phyloP scores from a whole-genome alignment of 1,140 invertebrate genomes.

The Uloborus diversus region DNA sequence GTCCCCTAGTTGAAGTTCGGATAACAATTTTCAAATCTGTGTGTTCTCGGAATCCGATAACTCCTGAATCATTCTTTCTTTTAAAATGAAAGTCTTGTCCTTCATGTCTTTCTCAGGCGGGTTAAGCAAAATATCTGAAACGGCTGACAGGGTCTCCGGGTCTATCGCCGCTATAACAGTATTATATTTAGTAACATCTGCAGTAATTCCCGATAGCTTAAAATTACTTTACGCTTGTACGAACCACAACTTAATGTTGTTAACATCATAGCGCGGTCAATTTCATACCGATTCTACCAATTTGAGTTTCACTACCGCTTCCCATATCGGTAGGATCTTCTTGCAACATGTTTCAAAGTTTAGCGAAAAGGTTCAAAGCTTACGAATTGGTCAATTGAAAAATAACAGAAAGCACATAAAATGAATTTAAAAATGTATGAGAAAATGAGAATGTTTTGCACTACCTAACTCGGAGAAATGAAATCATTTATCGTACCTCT shows the following conservation, averaged over 20 bases:
- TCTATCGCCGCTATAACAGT: not conserved
- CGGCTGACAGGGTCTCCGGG: not conserved
- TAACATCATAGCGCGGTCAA: too few relatives aligned
- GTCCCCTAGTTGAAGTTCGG: not conserved
- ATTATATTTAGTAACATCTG: not conserved
- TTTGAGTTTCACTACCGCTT: too few relatives aligned
- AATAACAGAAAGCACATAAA: too few relatives aligned
- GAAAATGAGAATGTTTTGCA: too few relatives aligned
- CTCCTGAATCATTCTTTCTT: not conserved
- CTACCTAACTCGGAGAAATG: too few relatives aligned
- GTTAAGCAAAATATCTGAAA: not conserved
- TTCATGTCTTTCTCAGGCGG: not conserved
- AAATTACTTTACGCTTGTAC: conserved; percentile 1
- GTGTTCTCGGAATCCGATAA: conserved; percentile 3
- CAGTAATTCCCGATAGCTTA: not conserved
- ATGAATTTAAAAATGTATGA: too few relatives aligned
- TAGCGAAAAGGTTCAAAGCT: too few relatives aligned
- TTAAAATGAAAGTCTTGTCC: not conserved
- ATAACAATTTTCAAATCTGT: not conserved
- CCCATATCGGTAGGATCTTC: too few relatives aligned
- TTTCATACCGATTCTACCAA: too few relatives aligned
- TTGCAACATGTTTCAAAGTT: too few relatives aligned
- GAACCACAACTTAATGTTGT: not conserved
- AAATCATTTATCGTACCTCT: too few relatives aligned
- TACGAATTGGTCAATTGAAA: too few relatives aligned